These are phyloP conservation scores for Megalops atlanticus DNA, from an alignment of 2,113 vertebrate genomes.

Conservation along the genomic window DNA sequence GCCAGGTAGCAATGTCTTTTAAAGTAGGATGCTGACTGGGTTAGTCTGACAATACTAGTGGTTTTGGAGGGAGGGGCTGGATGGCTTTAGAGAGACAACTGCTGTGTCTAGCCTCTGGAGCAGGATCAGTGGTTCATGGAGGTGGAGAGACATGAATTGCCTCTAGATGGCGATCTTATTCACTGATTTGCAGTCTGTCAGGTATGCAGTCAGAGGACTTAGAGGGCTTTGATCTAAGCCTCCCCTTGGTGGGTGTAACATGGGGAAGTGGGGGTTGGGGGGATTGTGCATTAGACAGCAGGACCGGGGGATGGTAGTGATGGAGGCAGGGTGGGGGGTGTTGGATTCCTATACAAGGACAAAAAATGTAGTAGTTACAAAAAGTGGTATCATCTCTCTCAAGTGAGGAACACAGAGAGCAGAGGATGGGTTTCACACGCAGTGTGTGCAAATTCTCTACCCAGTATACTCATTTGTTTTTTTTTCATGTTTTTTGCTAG, in stretches of 20 bases:
- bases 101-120: not conserved
- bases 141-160: slow-evolving; percentile 46
- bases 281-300: not conserved
- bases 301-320: not conserved
- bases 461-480: not conserved
- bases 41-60: not conserved
- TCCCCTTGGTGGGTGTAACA: not conserved
- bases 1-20: not conserved
- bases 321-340: not conserved
- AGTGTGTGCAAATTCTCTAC: not conserved
- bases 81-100: not conserved
- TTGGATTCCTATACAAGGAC: not conserved
- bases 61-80: not conserved
- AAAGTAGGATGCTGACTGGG: not conserved
- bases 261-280: not conserved
- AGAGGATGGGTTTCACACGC: not conserved
- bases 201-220: not conserved
- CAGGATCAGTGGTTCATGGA: not conserved
- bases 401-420: not conserved
- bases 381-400: not conserved
- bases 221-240: not conserved
- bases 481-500: not conserved
- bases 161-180: slow-evolving; percentile 77
- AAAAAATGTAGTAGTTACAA: too few relatives aligned
- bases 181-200: slow-evolving; percentile 44